These are phyloP conservation scores for Myotis vivesi DNA, from an alignment of 2,797 vertebrate genomes.

Conservation along the genomic window DNA sequence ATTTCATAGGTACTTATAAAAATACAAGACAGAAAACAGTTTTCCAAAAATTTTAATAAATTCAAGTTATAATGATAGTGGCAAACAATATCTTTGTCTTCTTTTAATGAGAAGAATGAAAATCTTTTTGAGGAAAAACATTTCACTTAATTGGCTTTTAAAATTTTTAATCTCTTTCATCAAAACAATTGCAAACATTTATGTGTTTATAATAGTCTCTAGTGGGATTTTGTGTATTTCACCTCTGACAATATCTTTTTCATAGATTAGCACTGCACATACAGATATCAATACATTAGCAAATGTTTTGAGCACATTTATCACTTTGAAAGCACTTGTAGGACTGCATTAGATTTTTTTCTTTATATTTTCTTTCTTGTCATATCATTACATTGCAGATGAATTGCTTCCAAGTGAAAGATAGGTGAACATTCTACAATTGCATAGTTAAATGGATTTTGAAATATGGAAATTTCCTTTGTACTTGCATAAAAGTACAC, in stretches of 20 bases:
- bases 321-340: neutral
- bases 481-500: neutral
- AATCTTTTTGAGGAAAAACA: neutral
- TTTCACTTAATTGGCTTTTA: neutral
- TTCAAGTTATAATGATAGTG: neutral
- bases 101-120: neutral
- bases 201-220: neutral
- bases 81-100: neutral
- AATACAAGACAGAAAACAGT: neutral
- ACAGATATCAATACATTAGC: neutral
- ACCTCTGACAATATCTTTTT: neutral
- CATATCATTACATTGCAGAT: neutral
- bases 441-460: neutral
- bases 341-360: neutral
- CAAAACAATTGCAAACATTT: neutral
- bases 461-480: neutral
- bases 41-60: neutral
- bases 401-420: neutral
- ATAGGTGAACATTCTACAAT: neutral
- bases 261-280: neutral
- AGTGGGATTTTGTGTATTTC: neutral
- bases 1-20: neutral
- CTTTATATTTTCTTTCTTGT: neutral
- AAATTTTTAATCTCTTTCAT: slow-evolving; percentile 15
- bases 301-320: neutral